Conservation (phyloP, 2,113 vertebrate genomes). For the Dipodomys stephensi region DNA sequence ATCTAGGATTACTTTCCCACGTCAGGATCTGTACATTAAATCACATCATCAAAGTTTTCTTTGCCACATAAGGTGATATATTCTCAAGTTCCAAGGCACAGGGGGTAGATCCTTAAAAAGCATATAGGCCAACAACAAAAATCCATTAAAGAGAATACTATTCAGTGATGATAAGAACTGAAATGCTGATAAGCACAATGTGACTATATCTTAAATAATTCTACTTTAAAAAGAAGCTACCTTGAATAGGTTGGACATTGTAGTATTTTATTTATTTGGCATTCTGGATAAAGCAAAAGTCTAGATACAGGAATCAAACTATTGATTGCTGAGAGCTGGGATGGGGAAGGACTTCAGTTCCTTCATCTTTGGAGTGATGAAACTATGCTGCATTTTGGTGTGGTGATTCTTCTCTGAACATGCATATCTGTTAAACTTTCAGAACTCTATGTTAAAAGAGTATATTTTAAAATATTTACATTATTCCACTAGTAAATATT, state of each 20-base stretch:
- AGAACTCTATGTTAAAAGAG: not conserved
- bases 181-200: not conserved
- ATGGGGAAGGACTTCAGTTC: no score
- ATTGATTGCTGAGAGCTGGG: not conserved
- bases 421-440: not conserved
- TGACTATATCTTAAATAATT: not conserved
- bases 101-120: not conserved
- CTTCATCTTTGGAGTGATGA: not conserved
- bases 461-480: not conserved
- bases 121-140: not conserved
- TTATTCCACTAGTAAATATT: not conserved
- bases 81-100: not conserved
- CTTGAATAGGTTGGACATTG: not conserved
- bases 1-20: not conserved
- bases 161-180: not conserved
- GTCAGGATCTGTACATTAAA: not conserved
- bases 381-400: not conserved
- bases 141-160: not conserved
- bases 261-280: not conserved
- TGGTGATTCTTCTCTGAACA: not conserved
- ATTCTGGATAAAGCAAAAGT: not conserved
- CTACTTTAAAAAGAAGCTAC: not conserved
- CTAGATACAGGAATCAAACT: not conserved
- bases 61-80: not conserved
- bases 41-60: not conserved